Conservation (phyloP, 1,140 invertebrate genomes). For the Bradysia coprophila region DNA sequence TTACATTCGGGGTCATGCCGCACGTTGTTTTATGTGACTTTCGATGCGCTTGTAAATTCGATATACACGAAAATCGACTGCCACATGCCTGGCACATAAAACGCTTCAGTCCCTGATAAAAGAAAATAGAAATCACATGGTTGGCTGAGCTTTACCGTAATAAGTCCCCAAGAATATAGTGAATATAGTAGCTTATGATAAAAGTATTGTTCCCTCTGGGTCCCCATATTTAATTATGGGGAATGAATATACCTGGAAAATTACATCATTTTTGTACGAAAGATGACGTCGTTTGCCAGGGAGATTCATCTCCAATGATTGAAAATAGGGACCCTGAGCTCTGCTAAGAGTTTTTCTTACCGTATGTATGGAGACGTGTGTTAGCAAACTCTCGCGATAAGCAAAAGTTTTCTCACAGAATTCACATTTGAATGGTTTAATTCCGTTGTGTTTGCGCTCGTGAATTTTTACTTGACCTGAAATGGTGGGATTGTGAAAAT, state of each 20-base stretch:
- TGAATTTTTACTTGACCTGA: conserved; percentile 55
- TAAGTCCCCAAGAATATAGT: too few relatives aligned
- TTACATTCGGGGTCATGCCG: conserved; percentile 15
- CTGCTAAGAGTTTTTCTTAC: too few relatives aligned
- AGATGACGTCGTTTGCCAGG: too few relatives aligned
- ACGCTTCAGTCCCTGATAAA: conserved; percentile 17
- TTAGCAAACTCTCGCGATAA: conserved; percentile 15
- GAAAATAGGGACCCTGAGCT: too few relatives aligned
- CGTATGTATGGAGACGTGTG: conserved; percentile 10
- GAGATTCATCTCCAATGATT: too few relatives aligned
- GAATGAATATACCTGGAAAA: too few relatives aligned
- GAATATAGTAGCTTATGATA: not conserved
- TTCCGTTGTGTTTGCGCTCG: conserved; percentile 39
- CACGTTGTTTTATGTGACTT: conserved; percentile 13
- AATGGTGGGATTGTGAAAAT: conserved; percentile 10
- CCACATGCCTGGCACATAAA: conserved; percentile 15
- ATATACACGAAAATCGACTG: conserved; percentile 14
- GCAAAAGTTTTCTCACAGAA: conserved; percentile 10
- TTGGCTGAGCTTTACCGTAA: conserved; percentile 12
- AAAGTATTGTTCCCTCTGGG: not conserved
- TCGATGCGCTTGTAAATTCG: conserved; percentile 14
- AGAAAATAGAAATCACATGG: too few relatives aligned
- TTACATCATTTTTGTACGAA: too few relatives aligned
- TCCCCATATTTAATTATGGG: too few relatives aligned
- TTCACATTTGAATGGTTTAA: conserved; percentile 46